Base-by-base conservation (phyloP, 2,888 invertebrate genomes). In the Drosophila borealis region DNA sequence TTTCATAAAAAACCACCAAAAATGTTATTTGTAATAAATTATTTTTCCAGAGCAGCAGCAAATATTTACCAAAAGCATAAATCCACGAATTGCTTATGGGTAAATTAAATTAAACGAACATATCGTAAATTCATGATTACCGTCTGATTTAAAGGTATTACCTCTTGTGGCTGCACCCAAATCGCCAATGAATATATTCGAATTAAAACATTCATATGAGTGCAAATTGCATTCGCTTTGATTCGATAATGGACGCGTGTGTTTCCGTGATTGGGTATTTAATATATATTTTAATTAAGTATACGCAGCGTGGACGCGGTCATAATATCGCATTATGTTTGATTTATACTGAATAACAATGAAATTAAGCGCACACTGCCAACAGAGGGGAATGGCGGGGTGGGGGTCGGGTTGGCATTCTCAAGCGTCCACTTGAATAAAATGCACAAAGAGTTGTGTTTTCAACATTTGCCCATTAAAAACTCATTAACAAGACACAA, bases 381-480 rank as follows among this genome's bases (percentile, higher is more conserved):
- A 11, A 17, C 11, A 25, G 13, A 4, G 9, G 8, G 42, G 4
- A 17, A 17, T 17, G 8, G 25, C 25, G 10, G 8, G 2, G 3
- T 1, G 29, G 17, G 3, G 6, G n/a, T 19, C 9, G 14, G 33
- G 19, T 19, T 53, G 45, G 49, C 45, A 41, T 41, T 21, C 64
- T 78, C 45, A 45, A 65, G 44, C 53, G 44, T 42, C 59, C 64
- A 77, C 83, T 83, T 56, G 77, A 77, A 59, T 66, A 41, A 50
- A 78, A 66, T 60, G 70, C 63, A 74, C 83, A 83, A 75, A 78
- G 81, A 61, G 53, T 69, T 68, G 70, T 74, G 55, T 80, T 79
- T 81, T 71, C 80, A 78, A 70, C 80, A 78, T 83, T 84, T 80
- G 65, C 63, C 86, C 85, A 85, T 85, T 86, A 88, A 86, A 86